Conservation (phyloP, 2,113 vertebrate genomes). For the Dendropsophus ebraccatus region DNA sequence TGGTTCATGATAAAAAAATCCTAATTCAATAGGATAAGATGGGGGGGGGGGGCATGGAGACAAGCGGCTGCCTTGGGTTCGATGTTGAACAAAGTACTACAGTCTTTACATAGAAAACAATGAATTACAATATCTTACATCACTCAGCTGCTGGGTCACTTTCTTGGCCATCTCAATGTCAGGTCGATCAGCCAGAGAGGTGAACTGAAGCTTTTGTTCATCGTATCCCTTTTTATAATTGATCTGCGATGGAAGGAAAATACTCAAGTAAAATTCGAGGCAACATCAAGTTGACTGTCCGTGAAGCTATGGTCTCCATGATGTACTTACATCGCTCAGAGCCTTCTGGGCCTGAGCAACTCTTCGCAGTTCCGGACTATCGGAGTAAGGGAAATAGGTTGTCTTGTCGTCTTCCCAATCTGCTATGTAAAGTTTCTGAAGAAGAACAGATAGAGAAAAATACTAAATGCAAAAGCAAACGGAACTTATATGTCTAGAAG, state of each 20-base stretch:
- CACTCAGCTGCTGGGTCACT: slow-evolving; percentile 85
- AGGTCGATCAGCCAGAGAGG: slow-evolving; percentile 86
- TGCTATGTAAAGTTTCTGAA: slow-evolving; percentile 91
- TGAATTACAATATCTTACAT: slow-evolving; percentile 77
- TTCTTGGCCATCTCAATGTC: slow-evolving; percentile 89
- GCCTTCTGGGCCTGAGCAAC: slow-evolving; percentile 93
- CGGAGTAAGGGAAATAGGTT: slow-evolving; percentile 88
- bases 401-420: slow-evolving; percentile 92
- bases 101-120: neutral
- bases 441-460: slow-evolving; percentile 47
- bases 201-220: slow-evolving; percentile 85
- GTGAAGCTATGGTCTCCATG: neutral
- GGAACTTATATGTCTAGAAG: neutral
- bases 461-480: neutral
- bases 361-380: slow-evolving; percentile 94
- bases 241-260: slow-evolving; percentile 72
- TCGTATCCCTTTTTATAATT: slow-evolving; percentile 91
- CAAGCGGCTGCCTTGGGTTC: neutral
- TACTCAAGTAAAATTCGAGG: no score
- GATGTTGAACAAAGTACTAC: neutral
- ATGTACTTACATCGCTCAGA: slow-evolving; percentile 89
- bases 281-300: no score
- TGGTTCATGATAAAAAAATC: neutral
- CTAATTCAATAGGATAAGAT: no score
- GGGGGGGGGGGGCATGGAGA: neutral